A percentile compares a stretch with the other conserved stretches of the same genome.
phyloP scores from a whole-genome alignment of 2,113 vertebrate species.

The Typhlomys cinereus region DNA sequence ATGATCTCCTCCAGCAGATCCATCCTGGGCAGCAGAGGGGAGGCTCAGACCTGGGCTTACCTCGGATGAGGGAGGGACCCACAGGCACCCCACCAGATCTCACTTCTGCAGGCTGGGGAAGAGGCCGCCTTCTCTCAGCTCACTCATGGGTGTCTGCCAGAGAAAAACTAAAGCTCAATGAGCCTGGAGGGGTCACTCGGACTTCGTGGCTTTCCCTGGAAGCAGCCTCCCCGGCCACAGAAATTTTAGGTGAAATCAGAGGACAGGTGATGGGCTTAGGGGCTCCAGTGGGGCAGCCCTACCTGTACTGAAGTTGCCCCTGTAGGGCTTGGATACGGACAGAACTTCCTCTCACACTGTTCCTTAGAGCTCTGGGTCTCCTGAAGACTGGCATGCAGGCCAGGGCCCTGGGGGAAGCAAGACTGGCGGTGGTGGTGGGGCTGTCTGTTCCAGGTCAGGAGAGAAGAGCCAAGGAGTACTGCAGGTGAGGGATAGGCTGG shows the following conservation, averaged over 20 bases:
- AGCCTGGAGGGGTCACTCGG: neutral
- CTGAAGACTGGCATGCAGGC: neutral
- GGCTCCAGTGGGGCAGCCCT: neutral
- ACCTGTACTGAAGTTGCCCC: neutral
- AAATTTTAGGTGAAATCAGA: constrained; percentile 6
- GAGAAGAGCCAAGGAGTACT: too few species aligned
- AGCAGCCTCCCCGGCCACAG: neutral
- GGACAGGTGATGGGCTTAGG: neutral
- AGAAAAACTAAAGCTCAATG: neutral
- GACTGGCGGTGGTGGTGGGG: too few species aligned
- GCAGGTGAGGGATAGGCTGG: neutral
- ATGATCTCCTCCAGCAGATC: constrained; percentile 67
- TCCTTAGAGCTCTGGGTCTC: neutral
- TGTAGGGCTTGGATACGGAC: neutral
- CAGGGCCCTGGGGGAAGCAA: neutral
- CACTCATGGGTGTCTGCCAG: constrained; percentile 1
- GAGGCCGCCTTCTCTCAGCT: neutral
- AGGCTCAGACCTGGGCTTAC: neutral
- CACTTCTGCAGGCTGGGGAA: constrained; percentile 55
- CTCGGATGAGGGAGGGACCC: neutral
- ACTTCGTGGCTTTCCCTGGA: constrained; percentile 8
- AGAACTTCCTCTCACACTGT: neutral
- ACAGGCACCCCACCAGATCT: neutral
- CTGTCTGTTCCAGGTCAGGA: neutral
- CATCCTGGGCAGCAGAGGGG: neutral